A percentile compares a stretch with the other conserved stretches of the same genome.
Evolutionary conservation across 2,113 vertebrate genomes (phyloP).

Genomic region (Edolisoma coerulescens): DNA sequence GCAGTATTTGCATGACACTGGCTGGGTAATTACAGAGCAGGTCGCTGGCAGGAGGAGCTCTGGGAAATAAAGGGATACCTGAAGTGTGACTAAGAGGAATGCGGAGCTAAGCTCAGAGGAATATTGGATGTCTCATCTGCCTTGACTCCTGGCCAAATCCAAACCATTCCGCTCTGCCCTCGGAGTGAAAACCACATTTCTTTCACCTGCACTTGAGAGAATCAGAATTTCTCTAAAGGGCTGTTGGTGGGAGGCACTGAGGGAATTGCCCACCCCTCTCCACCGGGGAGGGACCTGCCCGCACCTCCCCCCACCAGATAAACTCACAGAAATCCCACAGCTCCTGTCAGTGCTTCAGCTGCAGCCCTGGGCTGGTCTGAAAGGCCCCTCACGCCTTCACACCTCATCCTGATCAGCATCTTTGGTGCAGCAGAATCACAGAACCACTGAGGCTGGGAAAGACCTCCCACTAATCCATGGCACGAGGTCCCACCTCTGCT

Average conservation of each 20-base stretch:
- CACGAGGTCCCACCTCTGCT: neutral
- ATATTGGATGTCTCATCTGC: neutral
- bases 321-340: neutral
- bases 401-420: accelerated
- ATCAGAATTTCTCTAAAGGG: neutral
- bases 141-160: neutral
- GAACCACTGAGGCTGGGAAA: accelerated
- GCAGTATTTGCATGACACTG: neutral
- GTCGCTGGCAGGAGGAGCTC: neutral
- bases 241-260: neutral
- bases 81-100: slow-evolving; percentile 38
- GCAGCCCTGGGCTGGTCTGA: neutral
- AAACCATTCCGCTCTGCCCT: neutral
- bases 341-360: neutral
- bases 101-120: neutral
- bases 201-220: neutral
- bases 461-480: neutral
- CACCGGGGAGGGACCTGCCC: neutral
- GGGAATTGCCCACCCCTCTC: neutral
- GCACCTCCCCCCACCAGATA: neutral
- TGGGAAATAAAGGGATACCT: slow-evolving; percentile 17
- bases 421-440: neutral
- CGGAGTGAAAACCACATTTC: neutral
- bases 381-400: neutral
- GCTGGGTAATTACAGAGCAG: slow-evolving; percentile 41